Conservation (phyloP, 2,888 invertebrate species). For the Fragum sueziense region DNA sequence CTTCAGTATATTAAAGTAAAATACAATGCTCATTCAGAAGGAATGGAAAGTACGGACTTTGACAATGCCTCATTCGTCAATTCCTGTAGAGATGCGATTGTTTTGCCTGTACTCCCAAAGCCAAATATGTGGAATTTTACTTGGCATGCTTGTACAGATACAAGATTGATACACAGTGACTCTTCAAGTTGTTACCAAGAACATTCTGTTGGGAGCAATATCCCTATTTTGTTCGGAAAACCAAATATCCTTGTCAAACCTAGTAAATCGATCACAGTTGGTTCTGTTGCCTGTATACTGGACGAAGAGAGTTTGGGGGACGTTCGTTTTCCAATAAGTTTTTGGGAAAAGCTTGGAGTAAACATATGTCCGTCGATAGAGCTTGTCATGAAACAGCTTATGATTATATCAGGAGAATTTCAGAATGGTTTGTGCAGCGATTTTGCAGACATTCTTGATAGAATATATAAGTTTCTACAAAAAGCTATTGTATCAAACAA, state of each 20-base stretch:
- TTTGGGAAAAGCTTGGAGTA: background rate
- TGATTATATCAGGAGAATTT: background rate
- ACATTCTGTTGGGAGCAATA: background rate
- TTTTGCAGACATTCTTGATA: background rate
- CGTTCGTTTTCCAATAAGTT: background rate
- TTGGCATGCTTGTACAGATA: slow-evolving; percentile 59
- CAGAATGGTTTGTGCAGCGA: background rate
- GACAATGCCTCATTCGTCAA: background rate
- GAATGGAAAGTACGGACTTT: background rate
- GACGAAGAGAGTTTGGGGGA: background rate
- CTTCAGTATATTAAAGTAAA: slow-evolving; percentile 20
- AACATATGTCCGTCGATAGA: background rate
- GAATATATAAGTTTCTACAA: background rate
- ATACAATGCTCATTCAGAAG: background rate
- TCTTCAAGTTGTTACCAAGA: background rate
- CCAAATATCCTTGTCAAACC: background rate
- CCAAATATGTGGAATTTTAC: slow-evolving; percentile 62
- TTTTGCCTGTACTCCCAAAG: slow-evolving; percentile 62
- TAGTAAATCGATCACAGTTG: background rate
- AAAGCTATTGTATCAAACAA: background rate
- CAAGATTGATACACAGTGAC: background rate
- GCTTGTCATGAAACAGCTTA: background rate
- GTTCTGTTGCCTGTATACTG: background rate
- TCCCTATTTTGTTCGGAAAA: background rate
- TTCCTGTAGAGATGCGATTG: background rate